phyloP scores from a whole-genome alignment of 1,140 invertebrate species.

The Platorchestia sp. region DNA sequence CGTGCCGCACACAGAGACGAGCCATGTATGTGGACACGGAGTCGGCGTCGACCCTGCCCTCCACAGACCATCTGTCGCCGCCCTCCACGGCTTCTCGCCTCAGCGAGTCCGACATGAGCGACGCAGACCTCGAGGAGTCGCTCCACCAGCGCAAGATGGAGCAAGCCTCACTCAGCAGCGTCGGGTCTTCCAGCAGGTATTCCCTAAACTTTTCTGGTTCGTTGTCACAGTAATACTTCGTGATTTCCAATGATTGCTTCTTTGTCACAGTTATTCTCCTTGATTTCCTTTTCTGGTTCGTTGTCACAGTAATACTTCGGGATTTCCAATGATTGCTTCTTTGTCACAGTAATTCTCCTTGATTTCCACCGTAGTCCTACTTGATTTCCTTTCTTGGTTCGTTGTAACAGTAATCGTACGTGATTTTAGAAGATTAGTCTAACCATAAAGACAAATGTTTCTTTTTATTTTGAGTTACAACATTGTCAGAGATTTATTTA shows the following conservation, averaged over 20 bases:
- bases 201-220: background rate
- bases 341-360: no score
- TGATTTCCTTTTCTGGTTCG: background rate
- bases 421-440: no score
- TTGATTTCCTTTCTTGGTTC: background rate
- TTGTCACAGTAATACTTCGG: no score
- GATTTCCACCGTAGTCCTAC: no score
- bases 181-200: constrained; percentile 86
- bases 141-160: constrained; percentile 78
- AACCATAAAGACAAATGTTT: no score
- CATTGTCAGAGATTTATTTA: no score
- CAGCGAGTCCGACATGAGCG: constrained; percentile 84
- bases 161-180: constrained; percentile 86
- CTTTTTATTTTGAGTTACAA: no score
- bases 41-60: constrained; percentile 72
- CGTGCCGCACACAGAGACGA: constrained; percentile 68
- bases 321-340: background rate
- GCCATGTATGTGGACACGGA: constrained; percentile 71
- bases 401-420: no score
- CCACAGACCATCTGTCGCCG: constrained; percentile 91
- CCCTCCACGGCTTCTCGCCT: constrained; percentile 87
- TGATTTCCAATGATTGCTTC: background rate
- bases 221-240: no score
- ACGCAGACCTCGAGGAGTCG: constrained; percentile 85
- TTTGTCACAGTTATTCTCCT: no score